These are phyloP conservation scores for Eristalinus aeneus DNA, from an alignment of 2,888 invertebrate species.

Conservation along the genomic window DNA sequence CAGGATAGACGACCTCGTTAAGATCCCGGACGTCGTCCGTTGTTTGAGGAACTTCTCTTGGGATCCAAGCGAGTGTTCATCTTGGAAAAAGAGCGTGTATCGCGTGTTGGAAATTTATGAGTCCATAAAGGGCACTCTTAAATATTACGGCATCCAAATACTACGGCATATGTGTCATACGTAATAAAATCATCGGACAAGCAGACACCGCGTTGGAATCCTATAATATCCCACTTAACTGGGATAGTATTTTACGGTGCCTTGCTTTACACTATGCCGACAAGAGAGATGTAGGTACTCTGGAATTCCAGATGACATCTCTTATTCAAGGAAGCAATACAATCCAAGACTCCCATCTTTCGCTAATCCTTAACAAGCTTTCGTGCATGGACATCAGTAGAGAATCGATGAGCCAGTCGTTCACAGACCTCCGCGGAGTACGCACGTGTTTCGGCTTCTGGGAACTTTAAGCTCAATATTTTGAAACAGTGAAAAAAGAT, in stretches of 20 bases:
- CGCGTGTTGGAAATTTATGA: slow-evolving; percentile 26
- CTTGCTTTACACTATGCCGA: slow-evolving; percentile 13
- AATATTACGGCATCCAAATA: neutral
- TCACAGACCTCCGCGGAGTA: slow-evolving; percentile 42
- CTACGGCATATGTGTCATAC: slow-evolving; percentile 9
- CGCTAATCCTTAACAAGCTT: slow-evolving; percentile 59
- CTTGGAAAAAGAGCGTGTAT: slow-evolving; percentile 34
- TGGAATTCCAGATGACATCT: slow-evolving; percentile 26
- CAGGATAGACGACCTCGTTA: slow-evolving; percentile 1
- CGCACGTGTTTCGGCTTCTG: too few species aligned
- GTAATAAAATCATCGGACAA: slow-evolving; percentile 11
- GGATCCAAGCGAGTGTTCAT: neutral
- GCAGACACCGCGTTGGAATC: slow-evolving; percentile 7
- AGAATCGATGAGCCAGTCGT: slow-evolving; percentile 34
- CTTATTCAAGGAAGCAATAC: neutral
- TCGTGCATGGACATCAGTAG: slow-evolving; percentile 53
- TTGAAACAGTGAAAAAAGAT: too few species aligned
- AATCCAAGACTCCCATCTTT: slow-evolving; percentile 27
- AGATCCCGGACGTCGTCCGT: slow-evolving; percentile 17
- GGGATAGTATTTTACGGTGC: slow-evolving; percentile 18
- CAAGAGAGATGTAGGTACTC: slow-evolving; percentile 9
- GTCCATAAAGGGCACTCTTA: too few species aligned
- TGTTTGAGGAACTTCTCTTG: slow-evolving; percentile 8
- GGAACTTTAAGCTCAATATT: too few species aligned
- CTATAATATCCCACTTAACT: slow-evolving; percentile 7